Base-by-base conservation (phyloP, 2,888 invertebrate species). In the Erebia epiphron region DNA sequence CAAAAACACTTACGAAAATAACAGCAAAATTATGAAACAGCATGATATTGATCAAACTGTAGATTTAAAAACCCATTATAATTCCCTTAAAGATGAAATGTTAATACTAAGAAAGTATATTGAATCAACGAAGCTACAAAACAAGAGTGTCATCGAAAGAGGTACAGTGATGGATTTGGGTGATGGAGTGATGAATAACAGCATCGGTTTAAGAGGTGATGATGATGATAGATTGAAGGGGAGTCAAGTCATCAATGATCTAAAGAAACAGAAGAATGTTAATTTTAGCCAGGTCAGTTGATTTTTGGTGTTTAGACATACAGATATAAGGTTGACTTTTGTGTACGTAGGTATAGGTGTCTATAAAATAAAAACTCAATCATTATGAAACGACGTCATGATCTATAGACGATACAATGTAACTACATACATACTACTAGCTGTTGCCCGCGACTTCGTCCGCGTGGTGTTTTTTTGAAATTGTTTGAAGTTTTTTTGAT, bases 181-280 rank as follows among this genome's bases (percentile, higher is more conserved):
- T 64, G 67, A 67, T 52, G 67, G 56, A 11, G 68, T 63, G 46
- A 80, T 78, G 69, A 67, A 79, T 4, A 68, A 91, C 63, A 83
- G 82, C 52, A 82, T 75, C 5, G 76, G 77, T 2, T 78, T 50
- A 14, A 67, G 64, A 1, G 75, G 67, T 43, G 71, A 52, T 35
- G 83, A 83, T 7, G 83, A 83, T 2, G 79, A 76, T n/a, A 78
- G 75, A n/a, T 64, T 71, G 35, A 77, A 83, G 5, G 81, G 82
- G 18, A 83, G 81, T 60, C 85, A 87, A 60, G 75, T 92, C 1
- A 79, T 91, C 8, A 92, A 92, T 69, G 87, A 92, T 82, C 82
- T 92, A 73, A 91, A 87, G 76, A 92, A 89, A 76, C 82, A 72
- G 77, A 90, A 92, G 74, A 92, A 90, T 79, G 87, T 91, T 26